These are phyloP conservation scores for Erynnis tages DNA, from an alignment of 2,888 invertebrate genomes.

Conservation along the genomic window DNA sequence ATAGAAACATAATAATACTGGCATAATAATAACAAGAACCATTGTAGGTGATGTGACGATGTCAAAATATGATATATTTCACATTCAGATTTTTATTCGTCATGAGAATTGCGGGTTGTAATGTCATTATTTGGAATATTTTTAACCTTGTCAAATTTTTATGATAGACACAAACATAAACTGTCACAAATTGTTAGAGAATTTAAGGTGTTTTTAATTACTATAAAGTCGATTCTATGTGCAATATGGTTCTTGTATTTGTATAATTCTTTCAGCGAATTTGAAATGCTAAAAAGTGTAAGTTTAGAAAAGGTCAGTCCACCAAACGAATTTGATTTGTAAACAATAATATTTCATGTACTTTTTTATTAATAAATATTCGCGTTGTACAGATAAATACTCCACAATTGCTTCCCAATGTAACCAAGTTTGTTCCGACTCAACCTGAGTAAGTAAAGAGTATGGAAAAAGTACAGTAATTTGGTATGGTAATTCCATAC, in stretches of 20 bases:
- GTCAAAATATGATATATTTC: too few relatives aligned
- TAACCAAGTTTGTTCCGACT: slow-evolving; percentile 45
- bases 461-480: too few relatives aligned
- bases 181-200: slow-evolving; percentile 65
- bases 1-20: too few relatives aligned
- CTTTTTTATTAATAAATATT: not conserved
- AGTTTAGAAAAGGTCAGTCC: slow-evolving; percentile 61
- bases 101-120: slow-evolving; percentile 33
- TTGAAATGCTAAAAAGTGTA: slow-evolving; percentile 70
- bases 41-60: too few relatives aligned
- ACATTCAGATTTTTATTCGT: too few relatives aligned
- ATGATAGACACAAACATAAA: slow-evolving; percentile 51
- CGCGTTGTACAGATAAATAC: slow-evolving; percentile 48
- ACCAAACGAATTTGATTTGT: not conserved
- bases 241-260: slow-evolving; percentile 63
- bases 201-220: slow-evolving; percentile 55
- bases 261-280: slow-evolving; percentile 57
- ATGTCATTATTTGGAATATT: slow-evolving; percentile 53
- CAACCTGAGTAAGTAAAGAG: slow-evolving; percentile 54
- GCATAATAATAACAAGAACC: too few relatives aligned
- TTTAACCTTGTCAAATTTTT: slow-evolving; percentile 52
- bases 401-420: slow-evolving; percentile 55
- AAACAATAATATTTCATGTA: too few relatives aligned
- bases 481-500: too few relatives aligned
- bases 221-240: slow-evolving; percentile 54